Evolutionary conservation across 2,888 invertebrate species (phyloP).

Genomic region (Adineta ricciae): DNA sequence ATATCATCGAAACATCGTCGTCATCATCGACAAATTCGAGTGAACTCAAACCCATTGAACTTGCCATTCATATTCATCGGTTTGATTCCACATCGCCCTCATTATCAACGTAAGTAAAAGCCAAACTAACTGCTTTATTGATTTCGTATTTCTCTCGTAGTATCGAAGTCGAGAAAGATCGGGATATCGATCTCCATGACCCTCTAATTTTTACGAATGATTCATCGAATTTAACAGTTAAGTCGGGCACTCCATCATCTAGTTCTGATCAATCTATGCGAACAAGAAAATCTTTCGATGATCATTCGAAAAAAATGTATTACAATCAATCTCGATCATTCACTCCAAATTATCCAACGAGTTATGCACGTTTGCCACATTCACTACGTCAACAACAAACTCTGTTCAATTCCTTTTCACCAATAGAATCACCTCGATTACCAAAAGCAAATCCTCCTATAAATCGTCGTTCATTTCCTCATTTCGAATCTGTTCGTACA

Average conservation of each 20-base stretch:
- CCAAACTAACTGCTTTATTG: background rate
- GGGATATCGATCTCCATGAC: background rate
- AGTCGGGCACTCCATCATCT: background rate
- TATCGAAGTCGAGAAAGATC: background rate
- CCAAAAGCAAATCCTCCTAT: background rate
- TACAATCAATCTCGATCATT: background rate
- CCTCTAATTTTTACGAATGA: background rate
- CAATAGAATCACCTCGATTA: background rate
- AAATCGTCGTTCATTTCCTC: background rate
- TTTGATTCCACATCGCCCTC: background rate
- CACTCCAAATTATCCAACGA: background rate
- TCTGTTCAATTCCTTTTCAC: background rate
- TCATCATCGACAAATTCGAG: background rate
- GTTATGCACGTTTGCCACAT: background rate
- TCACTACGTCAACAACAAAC: background rate
- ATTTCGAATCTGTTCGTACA: too few species aligned
- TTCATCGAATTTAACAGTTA: background rate
- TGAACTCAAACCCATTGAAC: background rate
- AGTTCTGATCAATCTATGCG: background rate
- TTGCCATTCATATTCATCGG: background rate
- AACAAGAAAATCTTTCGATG: background rate
- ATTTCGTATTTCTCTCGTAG: background rate
- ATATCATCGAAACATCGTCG: background rate
- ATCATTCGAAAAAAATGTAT: background rate
- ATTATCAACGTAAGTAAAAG: background rate